A percentile compares a stretch with the other conserved stretches of the same genome.
phyloP scores from a whole-genome alignment of 1,140 invertebrate genomes.

The Trichonephila inaurata region DNA sequence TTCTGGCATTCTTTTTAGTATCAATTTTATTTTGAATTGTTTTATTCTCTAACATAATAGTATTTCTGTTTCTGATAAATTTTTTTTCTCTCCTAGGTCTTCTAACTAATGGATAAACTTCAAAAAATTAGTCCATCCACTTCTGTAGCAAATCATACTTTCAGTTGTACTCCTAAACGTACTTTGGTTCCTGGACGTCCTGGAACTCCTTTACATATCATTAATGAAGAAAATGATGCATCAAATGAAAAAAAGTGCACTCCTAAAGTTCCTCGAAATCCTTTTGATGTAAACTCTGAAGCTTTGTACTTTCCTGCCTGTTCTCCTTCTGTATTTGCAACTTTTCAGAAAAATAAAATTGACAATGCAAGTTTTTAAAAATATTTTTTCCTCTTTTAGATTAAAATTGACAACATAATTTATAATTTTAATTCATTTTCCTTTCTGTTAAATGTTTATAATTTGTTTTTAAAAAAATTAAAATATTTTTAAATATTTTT shows the following conservation, averaged over 20 bases:
- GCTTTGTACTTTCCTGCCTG: constrained; percentile 62
- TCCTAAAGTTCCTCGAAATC: constrained; percentile 27
- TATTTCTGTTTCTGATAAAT: neutral
- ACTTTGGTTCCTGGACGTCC: neutral
- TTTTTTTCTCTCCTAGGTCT: neutral
- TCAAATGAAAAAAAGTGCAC: neutral
- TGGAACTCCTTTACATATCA: constrained; percentile 8
- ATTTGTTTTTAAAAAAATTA: too few relatives aligned
- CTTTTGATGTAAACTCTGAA: constrained; percentile 73
- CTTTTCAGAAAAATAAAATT: constrained; percentile 44
- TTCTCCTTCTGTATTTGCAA: constrained; percentile 69
- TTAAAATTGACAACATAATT: too few relatives aligned
- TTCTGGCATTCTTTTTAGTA: neutral
- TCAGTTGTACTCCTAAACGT: constrained; percentile 53
- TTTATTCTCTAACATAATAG: neutral
- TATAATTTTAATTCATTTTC: too few relatives aligned
- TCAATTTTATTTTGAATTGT: neutral
- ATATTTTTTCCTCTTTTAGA: too few relatives aligned
- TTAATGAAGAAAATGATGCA: constrained; percentile 35
- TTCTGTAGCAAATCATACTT: neutral
- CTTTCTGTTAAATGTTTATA: too few relatives aligned
- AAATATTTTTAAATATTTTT: too few relatives aligned
- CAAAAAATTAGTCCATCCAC: constrained; percentile 5
- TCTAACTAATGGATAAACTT: neutral
- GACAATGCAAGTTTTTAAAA: constrained; percentile 8